Percentiles rank a stretch among this genome's conserved stretches.
These are phyloP conservation scores for Passer montanus DNA, from an alignment of 2,113 vertebrate genomes.

Conservation along the genomic window DNA sequence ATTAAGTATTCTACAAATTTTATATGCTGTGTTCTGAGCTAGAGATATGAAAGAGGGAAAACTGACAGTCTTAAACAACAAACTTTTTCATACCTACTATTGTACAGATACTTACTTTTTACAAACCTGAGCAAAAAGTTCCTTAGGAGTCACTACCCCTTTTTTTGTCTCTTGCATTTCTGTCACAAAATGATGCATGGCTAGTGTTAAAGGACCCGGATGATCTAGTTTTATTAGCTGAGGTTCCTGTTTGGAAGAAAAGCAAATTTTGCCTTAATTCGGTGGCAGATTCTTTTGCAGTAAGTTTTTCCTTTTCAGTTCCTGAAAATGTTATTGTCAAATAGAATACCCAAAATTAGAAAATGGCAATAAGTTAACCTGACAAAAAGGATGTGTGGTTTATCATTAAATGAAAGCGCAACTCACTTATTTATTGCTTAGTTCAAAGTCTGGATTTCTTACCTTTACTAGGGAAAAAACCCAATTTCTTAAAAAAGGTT, in stretches of 20 bases:
- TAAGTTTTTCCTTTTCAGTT: background rate
- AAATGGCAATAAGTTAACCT: background rate
- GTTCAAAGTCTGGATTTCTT: background rate
- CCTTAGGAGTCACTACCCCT: conserved; percentile 85
- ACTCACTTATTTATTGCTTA: background rate
- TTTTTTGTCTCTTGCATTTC: conserved; percentile 90
- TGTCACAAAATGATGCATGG: conserved; percentile 89
- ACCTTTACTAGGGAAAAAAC: background rate
- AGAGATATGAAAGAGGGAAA: background rate
- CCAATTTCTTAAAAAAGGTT: background rate
- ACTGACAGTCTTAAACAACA: background rate
- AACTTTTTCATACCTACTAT: background rate
- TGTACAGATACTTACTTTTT: conserved; percentile 89
- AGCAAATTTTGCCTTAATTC: conserved; percentile 37
- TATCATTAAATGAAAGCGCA: background rate
- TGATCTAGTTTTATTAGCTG: conserved; percentile 82
- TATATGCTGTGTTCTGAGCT: background rate
- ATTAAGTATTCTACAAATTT: background rate
- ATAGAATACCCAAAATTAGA: background rate
- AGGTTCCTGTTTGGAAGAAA: conserved; percentile 78
- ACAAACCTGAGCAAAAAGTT: conserved; percentile 96
- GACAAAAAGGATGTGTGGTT: background rate
- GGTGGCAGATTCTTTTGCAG: background rate
- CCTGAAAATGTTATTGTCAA: background rate
- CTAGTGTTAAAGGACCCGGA: conserved; percentile 88